Base-by-base conservation (phyloP, 2,113 vertebrate genomes). In the Chascanopsetta lugubris region DNA sequence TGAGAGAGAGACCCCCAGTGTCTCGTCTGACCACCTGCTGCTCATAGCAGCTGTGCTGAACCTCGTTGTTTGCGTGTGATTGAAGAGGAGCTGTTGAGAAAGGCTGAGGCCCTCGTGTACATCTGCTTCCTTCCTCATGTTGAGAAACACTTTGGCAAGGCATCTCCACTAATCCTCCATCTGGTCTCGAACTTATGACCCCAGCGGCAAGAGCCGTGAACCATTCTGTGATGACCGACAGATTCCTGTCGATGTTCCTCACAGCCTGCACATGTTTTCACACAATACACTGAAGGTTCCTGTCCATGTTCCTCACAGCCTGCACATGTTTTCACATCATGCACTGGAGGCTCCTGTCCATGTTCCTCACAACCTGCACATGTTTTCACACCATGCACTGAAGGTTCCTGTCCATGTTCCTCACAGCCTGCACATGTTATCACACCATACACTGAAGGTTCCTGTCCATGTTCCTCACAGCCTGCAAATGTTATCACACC, bases 41-140 rank as follows among this genome's bases (percentile, higher is more conserved):
- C 49, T 34, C 68, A 43, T 72, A 82, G 72, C 75, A 82, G 72
- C 79, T 82, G 81, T 59, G 72, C 30, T 58, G n/a, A n/a, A n/a
- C n/a, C 59, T 12, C 13, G 46, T 40, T 58, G 27, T 36, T 72
- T 54, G 58, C 38, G 29, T 59, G 21, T 71, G 68, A 73, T 62
- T 67, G 69, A 79, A 76, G 70, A 25, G 45, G 46, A 69, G 59
- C 59, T 53, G 61, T 69, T 49, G 26, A 66, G 78, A 67, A 69
- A 48, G 46, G 27, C 45, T 51, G 54, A 27, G 24, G 15, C 48
- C 36, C 38, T 56, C 25, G 58, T 24, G 25, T 24, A 17, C 77
- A 75, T 83, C 84, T 79, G 79, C 13, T 83, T 81, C 60, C 75
- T 85, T 79, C 69, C 61, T 15, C 75, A 43, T 38, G 75, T 79